These are phyloP conservation scores for Chrysodeixis includens DNA, from an alignment of 2,888 invertebrate species.

Conservation along the genomic window DNA sequence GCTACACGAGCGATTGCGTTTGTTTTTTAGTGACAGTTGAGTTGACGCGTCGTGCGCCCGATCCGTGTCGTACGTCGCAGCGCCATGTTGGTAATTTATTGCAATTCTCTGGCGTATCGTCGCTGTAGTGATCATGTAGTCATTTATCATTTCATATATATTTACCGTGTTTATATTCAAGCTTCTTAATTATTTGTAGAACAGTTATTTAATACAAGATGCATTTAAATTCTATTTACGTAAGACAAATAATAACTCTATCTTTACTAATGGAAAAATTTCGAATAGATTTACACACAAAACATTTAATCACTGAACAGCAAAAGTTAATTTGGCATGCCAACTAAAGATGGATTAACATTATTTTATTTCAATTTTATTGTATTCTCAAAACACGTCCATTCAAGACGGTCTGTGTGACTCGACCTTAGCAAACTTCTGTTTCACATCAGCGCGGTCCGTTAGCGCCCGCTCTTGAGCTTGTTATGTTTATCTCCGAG, in stretches of 20 bases:
- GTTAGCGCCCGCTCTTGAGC: not conserved
- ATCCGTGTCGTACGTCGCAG: not conserved
- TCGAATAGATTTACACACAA: too few species aligned
- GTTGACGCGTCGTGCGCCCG: not conserved
- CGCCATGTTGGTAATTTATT: conserved; percentile 6
- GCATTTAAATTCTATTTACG: too few species aligned
- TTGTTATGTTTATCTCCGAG: not conserved
- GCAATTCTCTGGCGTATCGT: not conserved
- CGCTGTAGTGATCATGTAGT: not conserved
- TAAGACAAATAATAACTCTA: too few species aligned
- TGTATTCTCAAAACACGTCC: not conserved
- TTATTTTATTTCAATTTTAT: not conserved
- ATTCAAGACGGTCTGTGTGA: not conserved
- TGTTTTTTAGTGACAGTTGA: not conserved
- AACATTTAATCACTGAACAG: too few species aligned
- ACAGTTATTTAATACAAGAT: too few species aligned
- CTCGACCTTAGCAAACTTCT: not conserved
- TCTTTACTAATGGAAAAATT: too few species aligned
- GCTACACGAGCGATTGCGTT: conserved; percentile 1
- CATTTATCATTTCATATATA: too few species aligned
- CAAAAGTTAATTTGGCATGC: too few species aligned
- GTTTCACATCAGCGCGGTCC: conserved; percentile 2
- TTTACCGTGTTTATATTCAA: too few species aligned
- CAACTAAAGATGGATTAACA: too few species aligned
- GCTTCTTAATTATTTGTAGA: too few species aligned